A percentile compares a stretch with the other conserved stretches of the same genome.
phyloP scores from a whole-genome alignment of 2,888 invertebrate species.

The Polyommatus iphigenia region DNA sequence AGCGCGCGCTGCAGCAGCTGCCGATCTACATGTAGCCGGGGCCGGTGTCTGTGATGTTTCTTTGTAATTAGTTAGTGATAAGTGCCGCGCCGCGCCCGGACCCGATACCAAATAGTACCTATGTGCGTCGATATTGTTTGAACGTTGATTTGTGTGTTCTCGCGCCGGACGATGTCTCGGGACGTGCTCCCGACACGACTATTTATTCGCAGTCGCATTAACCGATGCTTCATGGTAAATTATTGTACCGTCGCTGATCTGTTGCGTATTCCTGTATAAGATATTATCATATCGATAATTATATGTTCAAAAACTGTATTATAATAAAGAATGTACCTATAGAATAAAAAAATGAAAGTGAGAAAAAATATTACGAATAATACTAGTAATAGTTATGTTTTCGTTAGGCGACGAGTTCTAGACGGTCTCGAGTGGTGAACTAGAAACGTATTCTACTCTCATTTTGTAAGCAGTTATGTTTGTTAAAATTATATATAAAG shows the following conservation, averaged over 20 bases:
- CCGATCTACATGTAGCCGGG: slow-evolving; percentile 75
- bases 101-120: slow-evolving; percentile 74
- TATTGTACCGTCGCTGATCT: slow-evolving; percentile 74
- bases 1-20: slow-evolving; percentile 76
- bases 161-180: slow-evolving; percentile 56
- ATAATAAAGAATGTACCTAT: slow-evolving; percentile 77
- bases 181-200: slow-evolving; percentile 64
- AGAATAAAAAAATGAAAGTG: slow-evolving; percentile 78
- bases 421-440: slow-evolving; percentile 65
- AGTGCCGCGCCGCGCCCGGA: slow-evolving; percentile 57
- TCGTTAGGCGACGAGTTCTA: slow-evolving; percentile 71
- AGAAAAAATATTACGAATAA: slow-evolving; percentile 78
- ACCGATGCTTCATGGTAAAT: slow-evolving; percentile 72
- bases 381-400: slow-evolving; percentile 76
- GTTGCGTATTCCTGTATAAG: slow-evolving; percentile 77
- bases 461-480: slow-evolving; percentile 78
- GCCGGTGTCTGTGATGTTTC: slow-evolving; percentile 70
- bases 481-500: slow-evolving; percentile 78
- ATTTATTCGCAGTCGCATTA: slow-evolving; percentile 74
- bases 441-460: slow-evolving; percentile 71
- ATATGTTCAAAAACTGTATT: slow-evolving; percentile 79
- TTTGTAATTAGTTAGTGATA: slow-evolving; percentile 71
- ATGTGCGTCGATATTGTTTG: slow-evolving; percentile 72
- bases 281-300: slow-evolving; percentile 76
- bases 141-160: slow-evolving; percentile 71